phyloP scores from a whole-genome alignment of 2,113 vertebrate genomes.

The Oncorhynchus masou region DNA sequence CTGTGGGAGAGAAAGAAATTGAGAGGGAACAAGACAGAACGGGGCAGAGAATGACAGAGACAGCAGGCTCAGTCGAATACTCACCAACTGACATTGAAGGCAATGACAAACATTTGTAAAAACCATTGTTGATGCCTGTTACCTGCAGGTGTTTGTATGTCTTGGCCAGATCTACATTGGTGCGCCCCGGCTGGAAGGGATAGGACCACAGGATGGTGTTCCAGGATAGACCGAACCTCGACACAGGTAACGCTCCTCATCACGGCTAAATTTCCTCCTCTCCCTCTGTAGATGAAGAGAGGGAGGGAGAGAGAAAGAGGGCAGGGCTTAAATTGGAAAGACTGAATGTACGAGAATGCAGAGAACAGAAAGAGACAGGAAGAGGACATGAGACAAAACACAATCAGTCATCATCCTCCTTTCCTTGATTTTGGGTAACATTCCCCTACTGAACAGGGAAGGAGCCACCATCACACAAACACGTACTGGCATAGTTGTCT shows the following conservation, averaged over 20 bases:
- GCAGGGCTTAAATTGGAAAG: too few relatives aligned
- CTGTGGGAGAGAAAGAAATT: constrained; percentile 28
- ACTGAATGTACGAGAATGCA: neutral
- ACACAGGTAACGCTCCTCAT: constrained; percentile 58
- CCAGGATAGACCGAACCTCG: constrained; percentile 62
- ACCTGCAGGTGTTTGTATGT: constrained; percentile 61
- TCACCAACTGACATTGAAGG: neutral
- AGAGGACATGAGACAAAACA: neutral
- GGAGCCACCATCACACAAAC: too few relatives aligned
- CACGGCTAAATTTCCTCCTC: constrained; percentile 54
- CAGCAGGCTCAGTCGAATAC: neutral
- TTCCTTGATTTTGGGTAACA: neutral
- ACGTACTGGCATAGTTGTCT: neutral
- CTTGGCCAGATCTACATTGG: constrained; percentile 63
- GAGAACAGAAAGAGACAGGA: neutral
- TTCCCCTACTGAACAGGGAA: neutral
- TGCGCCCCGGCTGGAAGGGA: constrained; percentile 63
- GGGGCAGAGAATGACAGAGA: neutral
- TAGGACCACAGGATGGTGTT: constrained; percentile 69
- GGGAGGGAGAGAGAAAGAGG: neutral
- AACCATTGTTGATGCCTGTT: constrained; percentile 6
- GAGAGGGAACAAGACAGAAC: too few relatives aligned
- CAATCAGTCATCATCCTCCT: neutral
- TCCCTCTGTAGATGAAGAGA: constrained; percentile 13
- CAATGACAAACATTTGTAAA: neutral